Evolutionary conservation across 2,888 invertebrate genomes (phyloP).

Genomic region (Mythimna impura): DNA sequence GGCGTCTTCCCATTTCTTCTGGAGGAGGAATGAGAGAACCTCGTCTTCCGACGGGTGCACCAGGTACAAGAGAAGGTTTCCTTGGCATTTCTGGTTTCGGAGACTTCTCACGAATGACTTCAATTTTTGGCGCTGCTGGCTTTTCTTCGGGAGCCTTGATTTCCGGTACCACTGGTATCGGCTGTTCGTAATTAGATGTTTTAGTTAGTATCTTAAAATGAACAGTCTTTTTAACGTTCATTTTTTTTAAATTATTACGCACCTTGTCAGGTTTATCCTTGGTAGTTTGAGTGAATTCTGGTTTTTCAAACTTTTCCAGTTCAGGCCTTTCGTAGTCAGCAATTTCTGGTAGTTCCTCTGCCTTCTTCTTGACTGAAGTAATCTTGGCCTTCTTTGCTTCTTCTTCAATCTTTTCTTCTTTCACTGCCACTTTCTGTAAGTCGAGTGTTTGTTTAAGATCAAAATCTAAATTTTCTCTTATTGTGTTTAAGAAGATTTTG

Average conservation of each 20-base stretch:
- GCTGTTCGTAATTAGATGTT: constrained; percentile 61
- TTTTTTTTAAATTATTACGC: constrained; percentile 69
- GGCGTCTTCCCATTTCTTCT: constrained; percentile 96
- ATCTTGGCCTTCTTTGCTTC: constrained; percentile 87
- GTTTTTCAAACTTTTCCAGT: constrained; percentile 92
- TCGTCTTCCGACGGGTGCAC: constrained; percentile 88
- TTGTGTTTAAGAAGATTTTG: not conserved
- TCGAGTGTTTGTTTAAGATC: constrained; percentile 39
- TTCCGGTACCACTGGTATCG: constrained; percentile 91
- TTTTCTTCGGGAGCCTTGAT: constrained; percentile 92
- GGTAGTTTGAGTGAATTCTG: constrained; percentile 87
- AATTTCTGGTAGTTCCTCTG: constrained; percentile 91
- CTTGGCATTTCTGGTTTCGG: constrained; percentile 92
- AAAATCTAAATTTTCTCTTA: not conserved
- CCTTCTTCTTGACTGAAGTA: constrained; percentile 88
- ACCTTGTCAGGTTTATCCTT: constrained; percentile 85
- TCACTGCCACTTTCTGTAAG: constrained; percentile 87
- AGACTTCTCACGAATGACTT: constrained; percentile 95
- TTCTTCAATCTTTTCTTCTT: constrained; percentile 86
- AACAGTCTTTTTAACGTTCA: not conserved
- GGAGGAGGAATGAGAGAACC: constrained; percentile 97
- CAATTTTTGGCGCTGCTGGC: constrained; percentile 94
- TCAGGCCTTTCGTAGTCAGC: constrained; percentile 94
- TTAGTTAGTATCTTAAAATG: not conserved
- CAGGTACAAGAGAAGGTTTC: constrained; percentile 94